Evolutionary conservation across 30 jellyfish, hydroid and myxozoan genomes (phyloP).

Genomic region (Aurelia aurita complex sp. Pacific): DNA sequence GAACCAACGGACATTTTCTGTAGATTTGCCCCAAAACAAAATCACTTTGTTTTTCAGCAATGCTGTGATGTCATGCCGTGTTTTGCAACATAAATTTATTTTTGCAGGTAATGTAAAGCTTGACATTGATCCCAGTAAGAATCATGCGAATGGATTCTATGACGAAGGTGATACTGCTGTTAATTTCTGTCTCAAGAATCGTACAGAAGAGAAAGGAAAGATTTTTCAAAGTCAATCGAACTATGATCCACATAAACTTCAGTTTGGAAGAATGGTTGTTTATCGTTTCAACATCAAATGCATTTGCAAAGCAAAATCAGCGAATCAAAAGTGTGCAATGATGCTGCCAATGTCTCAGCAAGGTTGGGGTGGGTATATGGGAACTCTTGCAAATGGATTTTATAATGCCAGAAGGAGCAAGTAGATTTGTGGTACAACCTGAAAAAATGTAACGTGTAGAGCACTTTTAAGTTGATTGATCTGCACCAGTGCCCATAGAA

Average conservation of each 20-base stretch:
- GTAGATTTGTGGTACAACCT: no score
- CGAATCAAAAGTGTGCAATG: conserved; percentile 67
- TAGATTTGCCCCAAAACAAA: no score
- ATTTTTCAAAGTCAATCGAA: conserved; percentile 72
- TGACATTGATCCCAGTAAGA: conserved; percentile 47
- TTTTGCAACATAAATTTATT: neutral
- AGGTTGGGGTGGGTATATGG: conserved; percentile 99
- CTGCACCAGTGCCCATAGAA: no score
- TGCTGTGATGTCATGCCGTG: neutral
- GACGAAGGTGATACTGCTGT: conserved; percentile 98
- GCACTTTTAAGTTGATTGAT: no score
- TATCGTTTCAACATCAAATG: conserved; percentile 85
- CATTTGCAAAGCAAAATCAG: conserved; percentile 54
- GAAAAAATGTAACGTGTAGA: no score
- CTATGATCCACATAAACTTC: conserved; percentile 71
- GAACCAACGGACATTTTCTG: no score
- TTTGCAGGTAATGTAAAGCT: conserved; percentile 64
- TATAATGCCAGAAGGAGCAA: conserved; percentile 44
- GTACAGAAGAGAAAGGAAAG: conserved; percentile 28
- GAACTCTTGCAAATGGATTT: conserved; percentile 87
- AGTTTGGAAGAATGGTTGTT: conserved; percentile 80
- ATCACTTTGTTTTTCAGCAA: neutral
- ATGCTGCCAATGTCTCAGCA: conserved; percentile 88
- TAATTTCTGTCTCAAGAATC: conserved; percentile 76
- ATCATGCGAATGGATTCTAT: conserved; percentile 65